Base-by-base conservation (phyloP, 2,797 vertebrate species). In the Orestias chungarensis region DNA sequence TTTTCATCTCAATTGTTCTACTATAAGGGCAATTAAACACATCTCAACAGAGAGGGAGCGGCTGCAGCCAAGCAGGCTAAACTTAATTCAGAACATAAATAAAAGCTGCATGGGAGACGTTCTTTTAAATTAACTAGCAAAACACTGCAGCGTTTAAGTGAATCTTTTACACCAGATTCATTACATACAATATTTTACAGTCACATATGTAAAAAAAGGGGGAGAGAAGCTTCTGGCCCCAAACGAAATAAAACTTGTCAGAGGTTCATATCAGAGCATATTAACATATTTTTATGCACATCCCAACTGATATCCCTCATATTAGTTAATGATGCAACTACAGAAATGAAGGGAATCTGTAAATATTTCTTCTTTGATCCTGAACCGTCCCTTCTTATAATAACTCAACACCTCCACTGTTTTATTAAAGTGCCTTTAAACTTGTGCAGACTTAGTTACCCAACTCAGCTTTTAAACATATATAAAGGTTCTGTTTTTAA, bases 381-480 rank as follows among this genome's bases (percentile, higher is more conserved):
- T 80, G 71, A 83, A 84, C 54, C 68, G 73, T 75, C 81, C 65
- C 46, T 76, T 61, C 76, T 79, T 80, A 52, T 66, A 78, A 74
- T 49, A 50, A 86, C 74, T 86, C 83, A 82, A 81, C 84, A 33
- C 90, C 85, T 84, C 74, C 87, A 76, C 78, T 79, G 80, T 88
- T 87, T 90, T 86, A 80, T 91, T 95, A 95, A 95, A 95, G 94
- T 95, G 94, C 93, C 93, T 91, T 92, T 90, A 92, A 85, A 93
- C 88, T 87, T 95, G 93, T 94, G 93, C 94, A 94, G 93, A 93
- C 88, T 88, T 89, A 79, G 86, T 88, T 86, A 87, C 74, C 90
- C 87, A 92, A 90, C 88, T 91, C 87, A 91, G 88, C 79, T 82
- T 84, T 76, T 86, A 82, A 86, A 89, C 79, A 86, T 88, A 89